These are phyloP conservation scores for Tetraneura akinire DNA, from an alignment of 1,140 invertebrate species.

Conservation along the genomic window DNA sequence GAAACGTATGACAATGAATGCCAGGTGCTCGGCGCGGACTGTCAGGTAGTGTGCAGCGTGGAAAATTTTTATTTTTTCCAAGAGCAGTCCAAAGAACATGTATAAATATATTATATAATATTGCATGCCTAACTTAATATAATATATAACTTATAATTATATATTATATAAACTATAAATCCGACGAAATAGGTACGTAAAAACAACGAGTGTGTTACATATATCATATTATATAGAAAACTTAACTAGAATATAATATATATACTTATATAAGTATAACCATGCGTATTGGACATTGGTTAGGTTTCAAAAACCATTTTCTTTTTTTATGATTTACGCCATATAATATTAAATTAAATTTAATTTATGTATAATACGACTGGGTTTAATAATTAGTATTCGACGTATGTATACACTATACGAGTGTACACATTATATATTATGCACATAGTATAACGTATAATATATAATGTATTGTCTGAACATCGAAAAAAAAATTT, in stretches of 20 bases:
- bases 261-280: no score
- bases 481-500: not conserved
- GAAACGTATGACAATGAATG: slow-evolving; percentile 35
- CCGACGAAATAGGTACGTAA: slow-evolving; percentile 20
- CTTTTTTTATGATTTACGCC: no score
- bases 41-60: slow-evolving; percentile 29
- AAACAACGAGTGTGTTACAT: not conserved
- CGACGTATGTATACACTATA: not conserved
- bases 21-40: slow-evolving; percentile 44
- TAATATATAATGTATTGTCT: no score
- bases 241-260: no score
- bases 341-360: no score
- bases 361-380: not conserved
- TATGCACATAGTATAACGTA: no score
- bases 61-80: slow-evolving; percentile 42
- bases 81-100: no score
- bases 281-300: no score
- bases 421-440: not conserved
- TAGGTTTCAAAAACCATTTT: no score
- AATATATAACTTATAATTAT: no score
- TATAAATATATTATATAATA: not conserved
- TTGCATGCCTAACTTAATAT: not conserved
- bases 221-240: no score
- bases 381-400: slow-evolving; percentile 25
- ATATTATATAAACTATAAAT: no score